Conservation (phyloP, 2,888 invertebrate species). For the Caenorhabditis afra region DNA sequence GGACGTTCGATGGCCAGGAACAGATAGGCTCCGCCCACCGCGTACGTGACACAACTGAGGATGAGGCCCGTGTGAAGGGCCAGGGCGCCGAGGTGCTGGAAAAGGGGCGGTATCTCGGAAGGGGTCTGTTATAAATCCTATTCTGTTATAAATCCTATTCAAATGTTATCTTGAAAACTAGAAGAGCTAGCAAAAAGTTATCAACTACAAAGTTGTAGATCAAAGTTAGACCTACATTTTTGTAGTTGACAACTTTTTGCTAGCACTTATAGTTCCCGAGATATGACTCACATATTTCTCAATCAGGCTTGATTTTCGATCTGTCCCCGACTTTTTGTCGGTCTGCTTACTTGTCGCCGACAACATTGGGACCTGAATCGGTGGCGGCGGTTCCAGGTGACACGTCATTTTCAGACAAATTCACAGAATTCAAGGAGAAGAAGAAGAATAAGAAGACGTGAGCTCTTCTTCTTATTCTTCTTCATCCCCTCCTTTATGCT, state of each 20-base stretch:
- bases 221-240: too few species aligned
- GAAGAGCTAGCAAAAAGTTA: too few species aligned
- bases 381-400: conserved; percentile 6
- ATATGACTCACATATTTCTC: conserved; percentile 50
- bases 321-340: conserved; percentile 21
- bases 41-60: conserved; percentile 60
- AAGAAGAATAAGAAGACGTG: too few species aligned
- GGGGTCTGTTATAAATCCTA: neutral
- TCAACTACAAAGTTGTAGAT: too few species aligned
- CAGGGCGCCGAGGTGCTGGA: conserved; percentile 65
- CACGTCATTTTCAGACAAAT: conserved; percentile 4
- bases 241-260: too few species aligned
- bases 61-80: conserved; percentile 67
- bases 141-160: too few species aligned
- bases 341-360: conserved; percentile 29
- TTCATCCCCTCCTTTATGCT: too few species aligned
- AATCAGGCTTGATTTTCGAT: conserved; percentile 11
- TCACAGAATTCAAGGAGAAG: neutral
- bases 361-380: conserved; percentile 32
- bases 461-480: too few species aligned
- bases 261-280: too few species aligned
- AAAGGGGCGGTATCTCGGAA: too few species aligned
- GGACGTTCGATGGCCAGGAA: conserved; percentile 64
- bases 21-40: conserved; percentile 64
- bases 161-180: too few species aligned